Evolutionary conservation across 2,888 invertebrate species (phyloP).

Genomic region (Dicycla oo): DNA sequence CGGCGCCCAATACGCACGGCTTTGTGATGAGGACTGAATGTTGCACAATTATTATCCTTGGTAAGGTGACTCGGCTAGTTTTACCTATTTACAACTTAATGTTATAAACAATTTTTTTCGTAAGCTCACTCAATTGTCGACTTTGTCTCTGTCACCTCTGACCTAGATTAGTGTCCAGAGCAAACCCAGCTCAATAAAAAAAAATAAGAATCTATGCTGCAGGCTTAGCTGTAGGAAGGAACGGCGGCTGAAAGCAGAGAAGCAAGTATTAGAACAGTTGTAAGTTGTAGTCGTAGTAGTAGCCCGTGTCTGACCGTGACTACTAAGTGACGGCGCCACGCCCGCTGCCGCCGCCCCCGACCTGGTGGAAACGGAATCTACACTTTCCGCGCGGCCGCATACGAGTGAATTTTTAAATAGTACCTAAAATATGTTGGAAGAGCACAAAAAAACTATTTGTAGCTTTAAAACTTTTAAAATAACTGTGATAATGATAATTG

Average conservation of each 20-base stretch:
- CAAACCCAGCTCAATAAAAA: too few relatives aligned
- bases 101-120: too few relatives aligned
- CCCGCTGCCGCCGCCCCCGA: background rate
- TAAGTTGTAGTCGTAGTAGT: background rate
- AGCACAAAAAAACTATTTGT: background rate
- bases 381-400: background rate
- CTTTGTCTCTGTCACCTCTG: too few relatives aligned
- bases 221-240: background rate
- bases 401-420: background rate
- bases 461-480: background rate
- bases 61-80: constrained; percentile 15
- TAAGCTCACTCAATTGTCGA: too few relatives aligned
- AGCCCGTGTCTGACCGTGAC: too few relatives aligned
- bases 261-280: background rate
- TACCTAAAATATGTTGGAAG: background rate
- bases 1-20: constrained; percentile 38
- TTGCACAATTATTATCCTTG: constrained; percentile 49
- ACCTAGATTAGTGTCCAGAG: too few relatives aligned
- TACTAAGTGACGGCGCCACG: too few relatives aligned
- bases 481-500: too few relatives aligned
- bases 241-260: background rate
- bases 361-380: background rate
- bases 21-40: constrained; percentile 38
- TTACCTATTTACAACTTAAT: background rate
- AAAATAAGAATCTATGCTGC: background rate